phyloP scores from a whole-genome alignment of 2,797 vertebrate genomes.

The Propithecus deckenii region DNA sequence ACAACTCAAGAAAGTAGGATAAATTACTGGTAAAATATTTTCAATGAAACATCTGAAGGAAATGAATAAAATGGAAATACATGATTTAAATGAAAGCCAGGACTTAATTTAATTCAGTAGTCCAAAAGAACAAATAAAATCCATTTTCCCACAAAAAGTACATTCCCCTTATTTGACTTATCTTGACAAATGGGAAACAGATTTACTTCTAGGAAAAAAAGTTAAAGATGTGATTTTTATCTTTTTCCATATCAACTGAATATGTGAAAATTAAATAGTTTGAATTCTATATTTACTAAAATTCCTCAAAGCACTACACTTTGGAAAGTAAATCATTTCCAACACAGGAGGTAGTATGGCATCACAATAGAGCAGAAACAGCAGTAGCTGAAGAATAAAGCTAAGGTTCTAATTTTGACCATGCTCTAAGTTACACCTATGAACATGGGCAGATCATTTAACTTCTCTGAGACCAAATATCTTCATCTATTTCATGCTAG shows the following conservation, averaged over 20 bases:
- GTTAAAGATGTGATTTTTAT: background rate
- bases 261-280: slow-evolving; percentile 23
- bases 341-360: background rate
- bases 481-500: background rate
- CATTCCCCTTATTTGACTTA: background rate
- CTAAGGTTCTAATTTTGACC: background rate
- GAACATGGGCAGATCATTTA: background rate
- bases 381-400: background rate
- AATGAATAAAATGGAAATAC: background rate
- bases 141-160: background rate
- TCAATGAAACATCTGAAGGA: background rate
- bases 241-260: background rate
- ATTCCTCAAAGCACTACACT: background rate
- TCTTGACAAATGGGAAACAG: background rate
- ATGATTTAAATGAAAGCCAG: background rate
- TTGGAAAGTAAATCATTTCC: background rate
- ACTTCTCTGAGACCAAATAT: background rate
- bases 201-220: background rate
- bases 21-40: background rate
- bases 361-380: background rate
- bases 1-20: background rate
- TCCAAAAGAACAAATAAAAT: slow-evolving; percentile 1
- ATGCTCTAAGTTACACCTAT: background rate
- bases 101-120: background rate
- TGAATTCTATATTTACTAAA: slow-evolving; percentile 9